Base-by-base conservation (phyloP, 2,797 vertebrate genomes). In the Epinephelus coioides region DNA sequence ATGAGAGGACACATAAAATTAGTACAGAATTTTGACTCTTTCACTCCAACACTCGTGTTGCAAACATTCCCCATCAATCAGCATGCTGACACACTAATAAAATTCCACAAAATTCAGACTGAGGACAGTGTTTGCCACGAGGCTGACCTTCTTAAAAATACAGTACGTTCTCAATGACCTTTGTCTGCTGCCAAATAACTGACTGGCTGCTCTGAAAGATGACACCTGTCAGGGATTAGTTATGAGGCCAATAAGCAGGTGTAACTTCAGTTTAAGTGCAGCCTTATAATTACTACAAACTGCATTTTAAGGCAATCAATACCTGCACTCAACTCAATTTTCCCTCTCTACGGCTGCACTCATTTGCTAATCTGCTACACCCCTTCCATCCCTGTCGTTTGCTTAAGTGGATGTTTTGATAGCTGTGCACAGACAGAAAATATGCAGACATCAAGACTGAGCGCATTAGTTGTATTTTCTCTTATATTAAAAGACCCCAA, bases 1-100 rank as follows among this genome's bases (percentile, higher is more conserved):
- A 80, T 38, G 7, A 90, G 6, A 96, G 95, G 92, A 97, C 93
- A 76, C 93, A 96, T 93, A 92, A 89, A 96, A 92, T 96, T 95
- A 96, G 93, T 93, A 95, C 93, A 92, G 13, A 17, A 21, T 54
- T 56, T 64, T 25, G 5, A 15, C 59, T 25, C 19, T n/a, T 21
- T 91, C 89, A 76, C 53, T 59, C 49, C 13, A 9, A 15, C 34
- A 6, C 34, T 34, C 34, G 7, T 18, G 21, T 38, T 34, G 6
- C 27, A 62, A 44, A 43, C 19, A 60, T 59, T 77, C 17, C 27
- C 23, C 13, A 25, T 46, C 19, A 46, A 74, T 54, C 6, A 51
- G 12, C 47, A 49, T 0, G 15, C 19, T 10, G 4, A 64, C 17
- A 9, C 25, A 67, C 30, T 19, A 34, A 67, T 46, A 0, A n/a